Conservation (phyloP, 2,113 vertebrate genomes). For the Ivindomyrus marchei region DNA sequence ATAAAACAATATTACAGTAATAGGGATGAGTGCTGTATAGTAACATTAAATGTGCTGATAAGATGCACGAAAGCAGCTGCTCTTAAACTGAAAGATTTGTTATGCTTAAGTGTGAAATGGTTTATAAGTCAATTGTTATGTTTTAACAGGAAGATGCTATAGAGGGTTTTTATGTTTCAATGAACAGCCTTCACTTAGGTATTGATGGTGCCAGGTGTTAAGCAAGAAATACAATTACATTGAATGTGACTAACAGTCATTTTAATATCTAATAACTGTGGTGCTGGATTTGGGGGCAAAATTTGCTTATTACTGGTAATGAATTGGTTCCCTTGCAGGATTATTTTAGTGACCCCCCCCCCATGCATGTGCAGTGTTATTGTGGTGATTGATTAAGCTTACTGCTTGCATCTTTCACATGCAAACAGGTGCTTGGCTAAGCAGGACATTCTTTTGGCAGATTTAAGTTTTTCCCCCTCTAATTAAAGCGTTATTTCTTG, state of each 20-base stretch:
- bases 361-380: neutral
- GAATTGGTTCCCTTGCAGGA: neutral
- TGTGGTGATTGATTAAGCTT: neutral
- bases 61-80: neutral
- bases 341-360: neutral
- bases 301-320: neutral
- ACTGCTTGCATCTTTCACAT: neutral
- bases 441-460: neutral
- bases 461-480: neutral
- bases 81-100: neutral
- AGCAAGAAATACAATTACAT: neutral
- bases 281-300: neutral
- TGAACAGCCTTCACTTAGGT: neutral
- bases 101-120: neutral
- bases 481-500: neutral
- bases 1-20: neutral
- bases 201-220: neutral
- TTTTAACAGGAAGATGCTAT: neutral
- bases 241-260: no score
- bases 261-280: neutral
- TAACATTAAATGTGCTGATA: neutral
- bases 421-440: neutral
- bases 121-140: neutral
- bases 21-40: neutral
- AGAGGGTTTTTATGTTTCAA: neutral